Evolutionary conservation across 2,113 vertebrate species (phyloP).

Genomic region (Chaetura pelagica): DNA sequence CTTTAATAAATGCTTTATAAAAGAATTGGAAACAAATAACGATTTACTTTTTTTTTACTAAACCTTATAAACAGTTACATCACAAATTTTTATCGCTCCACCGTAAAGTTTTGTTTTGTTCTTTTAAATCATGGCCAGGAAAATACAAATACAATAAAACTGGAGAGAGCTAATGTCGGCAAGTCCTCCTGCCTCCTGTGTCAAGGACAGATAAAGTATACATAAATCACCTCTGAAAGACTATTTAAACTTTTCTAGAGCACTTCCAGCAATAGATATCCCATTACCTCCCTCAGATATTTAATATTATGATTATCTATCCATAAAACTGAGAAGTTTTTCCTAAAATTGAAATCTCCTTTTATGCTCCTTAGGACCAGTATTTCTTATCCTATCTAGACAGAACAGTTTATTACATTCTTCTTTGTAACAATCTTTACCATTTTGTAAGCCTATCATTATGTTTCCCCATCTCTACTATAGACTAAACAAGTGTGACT

Average conservation of each 20-base stretch:
- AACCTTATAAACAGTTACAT: not conserved
- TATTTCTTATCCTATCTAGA: not conserved
- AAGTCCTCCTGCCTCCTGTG: not conserved
- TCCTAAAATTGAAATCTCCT: not conserved
- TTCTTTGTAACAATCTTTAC: not conserved
- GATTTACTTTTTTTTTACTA: not conserved
- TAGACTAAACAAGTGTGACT: not conserved
- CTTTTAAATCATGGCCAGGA: not conserved
- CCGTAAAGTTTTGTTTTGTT: not conserved
- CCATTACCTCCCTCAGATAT: not conserved
- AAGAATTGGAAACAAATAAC: not conserved
- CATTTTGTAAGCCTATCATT: not conserved
- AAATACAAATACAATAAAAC: not conserved
- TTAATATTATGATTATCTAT: not conserved
- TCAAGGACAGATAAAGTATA: not conserved
- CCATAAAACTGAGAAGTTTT: not conserved
- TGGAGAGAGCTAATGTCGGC: not conserved
- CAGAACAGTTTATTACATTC: not conserved
- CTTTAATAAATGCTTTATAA: not conserved
- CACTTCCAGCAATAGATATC: not conserved
- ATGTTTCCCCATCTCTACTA: not conserved
- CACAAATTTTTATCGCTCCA: not conserved
- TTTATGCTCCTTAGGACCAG: not conserved
- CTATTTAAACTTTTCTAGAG: conserved; percentile 11
- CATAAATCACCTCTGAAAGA: not conserved